Conservation (phyloP, 2,113 vertebrate species). For the Speoplatyrhinus poulsoni region DNA sequence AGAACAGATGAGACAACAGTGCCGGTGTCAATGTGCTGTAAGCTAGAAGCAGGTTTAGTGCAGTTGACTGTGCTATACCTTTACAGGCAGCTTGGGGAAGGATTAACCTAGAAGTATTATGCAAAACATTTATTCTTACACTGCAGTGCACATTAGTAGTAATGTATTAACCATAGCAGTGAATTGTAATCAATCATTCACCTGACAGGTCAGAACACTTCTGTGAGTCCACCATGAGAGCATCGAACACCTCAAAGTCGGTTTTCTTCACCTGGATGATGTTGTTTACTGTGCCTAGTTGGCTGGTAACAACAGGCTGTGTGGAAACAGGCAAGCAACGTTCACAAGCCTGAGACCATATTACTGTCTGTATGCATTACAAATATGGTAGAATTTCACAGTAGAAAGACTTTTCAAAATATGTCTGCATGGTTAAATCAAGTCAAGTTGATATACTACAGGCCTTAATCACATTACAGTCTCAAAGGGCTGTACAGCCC, state of each 20-base stretch:
- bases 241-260: constrained; percentile 98
- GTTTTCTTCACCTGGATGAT: constrained; percentile 98
- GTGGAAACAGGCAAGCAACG: neutral
- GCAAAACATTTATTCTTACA: no score
- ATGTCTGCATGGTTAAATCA: no score
- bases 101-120: no score
- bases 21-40: neutral
- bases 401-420: no score
- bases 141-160: no score
- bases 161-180: no score
- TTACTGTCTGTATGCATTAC: neutral
- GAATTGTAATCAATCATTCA: constrained; percentile 41
- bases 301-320: constrained; percentile 92
- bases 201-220: constrained; percentile 96
- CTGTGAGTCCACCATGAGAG: constrained; percentile 97
- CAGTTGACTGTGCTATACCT: neutral
- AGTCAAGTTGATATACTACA: no score
- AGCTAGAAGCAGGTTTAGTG: neutral
- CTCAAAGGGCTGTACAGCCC: no score
- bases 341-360: neutral
- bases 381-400: no score
- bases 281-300: constrained; percentile 95
- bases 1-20: neutral
- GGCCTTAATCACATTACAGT: no score
- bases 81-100: neutral